Evolutionary conservation across 2,797 vertebrate species (phyloP), one percentile per base, ranked within the genome.

Genomic region (Leptodactylus fallax): DNA sequence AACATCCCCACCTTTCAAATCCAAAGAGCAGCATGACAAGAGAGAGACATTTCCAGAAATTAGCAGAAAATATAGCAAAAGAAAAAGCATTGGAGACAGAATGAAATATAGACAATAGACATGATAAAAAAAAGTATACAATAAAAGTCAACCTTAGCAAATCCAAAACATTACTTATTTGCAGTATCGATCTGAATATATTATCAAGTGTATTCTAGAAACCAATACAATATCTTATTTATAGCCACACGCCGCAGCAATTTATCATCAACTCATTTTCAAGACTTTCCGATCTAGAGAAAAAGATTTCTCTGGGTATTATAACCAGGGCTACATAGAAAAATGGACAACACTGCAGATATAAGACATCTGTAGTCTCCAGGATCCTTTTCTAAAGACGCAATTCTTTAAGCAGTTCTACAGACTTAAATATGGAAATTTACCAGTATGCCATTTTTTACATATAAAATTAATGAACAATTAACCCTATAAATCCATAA

Each of bases 1-100:
- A 96, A 95, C 94, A 94, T 97, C 97, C 97, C 97, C 97, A 97
- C 96, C 98, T 99, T 97, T 94, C 94, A 91, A 94, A 96, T 97
- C 97, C 92, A 94, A 47, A 95, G 92, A 95, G 98, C 97, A 98
- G 98, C 98, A 94, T 98, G 97, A 94, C 95, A 94, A 95, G 94
- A 97, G 94, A 97, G 93, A 97, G 95, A 97, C 90, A 94, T 93
- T 92, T 91, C 91, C 94, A 94, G 95, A 94, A 91, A 95, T 96
- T 97, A 97, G 95, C 94, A 95, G 91, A 90, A n/a, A 89, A 95
- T 83, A 90, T 92, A 93, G 91, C 91, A 91, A 91, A 91, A 91
- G 86, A 94, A 90, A 90, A 85, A 91, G 77, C 58, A 85, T 94
- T 92, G 94, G 91, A 88, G 91, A 92, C 90, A 93, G 94, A 93